Evolutionary conservation across 2,888 invertebrate genomes (phyloP).

Genomic region (Cloeon dipterum): DNA sequence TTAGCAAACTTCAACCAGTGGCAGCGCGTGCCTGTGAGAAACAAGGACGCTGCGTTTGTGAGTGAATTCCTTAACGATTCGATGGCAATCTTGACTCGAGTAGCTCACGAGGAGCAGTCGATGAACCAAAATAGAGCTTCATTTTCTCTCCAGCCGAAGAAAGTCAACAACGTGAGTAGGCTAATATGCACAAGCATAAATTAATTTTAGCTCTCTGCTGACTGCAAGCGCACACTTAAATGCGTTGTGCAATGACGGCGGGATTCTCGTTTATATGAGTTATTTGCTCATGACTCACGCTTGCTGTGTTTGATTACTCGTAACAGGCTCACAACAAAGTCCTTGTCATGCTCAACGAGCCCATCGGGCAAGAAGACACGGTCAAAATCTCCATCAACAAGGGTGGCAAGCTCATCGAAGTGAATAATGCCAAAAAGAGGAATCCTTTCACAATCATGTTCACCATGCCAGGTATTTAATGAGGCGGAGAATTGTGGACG

Average conservation of each 20-base stretch:
- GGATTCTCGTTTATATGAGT: neutral
- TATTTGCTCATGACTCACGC: neutral
- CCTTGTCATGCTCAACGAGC: slow-evolving; percentile 54
- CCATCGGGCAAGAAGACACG: slow-evolving; percentile 50
- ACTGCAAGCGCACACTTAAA: too few relatives aligned
- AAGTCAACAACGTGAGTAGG: slow-evolving; percentile 47
- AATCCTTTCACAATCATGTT: slow-evolving; percentile 72
- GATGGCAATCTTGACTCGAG: slow-evolving; percentile 44
- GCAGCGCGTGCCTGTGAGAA: slow-evolving; percentile 51
- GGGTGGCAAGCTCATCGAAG: slow-evolving; percentile 52
- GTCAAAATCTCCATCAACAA: slow-evolving; percentile 58
- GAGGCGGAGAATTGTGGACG: too few relatives aligned
- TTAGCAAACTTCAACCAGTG: slow-evolving; percentile 53
- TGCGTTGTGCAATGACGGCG: too few relatives aligned
- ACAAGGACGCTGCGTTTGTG: slow-evolving; percentile 65
- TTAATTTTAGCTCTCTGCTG: too few relatives aligned
- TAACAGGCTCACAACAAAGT: slow-evolving; percentile 59
- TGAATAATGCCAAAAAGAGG: slow-evolving; percentile 47
- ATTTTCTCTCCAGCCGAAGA: slow-evolving; percentile 50
- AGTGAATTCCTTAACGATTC: slow-evolving; percentile 65
- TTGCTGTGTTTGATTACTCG: slow-evolving; percentile 1
- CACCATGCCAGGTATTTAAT: slow-evolving; percentile 42
- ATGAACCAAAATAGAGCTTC: slow-evolving; percentile 28
- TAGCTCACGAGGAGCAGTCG: slow-evolving; percentile 22
- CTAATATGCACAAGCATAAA: too few relatives aligned